Evolutionary conservation across 2,888 invertebrate genomes (phyloP).

Genomic region (Cosmorhoe ocellata): DNA sequence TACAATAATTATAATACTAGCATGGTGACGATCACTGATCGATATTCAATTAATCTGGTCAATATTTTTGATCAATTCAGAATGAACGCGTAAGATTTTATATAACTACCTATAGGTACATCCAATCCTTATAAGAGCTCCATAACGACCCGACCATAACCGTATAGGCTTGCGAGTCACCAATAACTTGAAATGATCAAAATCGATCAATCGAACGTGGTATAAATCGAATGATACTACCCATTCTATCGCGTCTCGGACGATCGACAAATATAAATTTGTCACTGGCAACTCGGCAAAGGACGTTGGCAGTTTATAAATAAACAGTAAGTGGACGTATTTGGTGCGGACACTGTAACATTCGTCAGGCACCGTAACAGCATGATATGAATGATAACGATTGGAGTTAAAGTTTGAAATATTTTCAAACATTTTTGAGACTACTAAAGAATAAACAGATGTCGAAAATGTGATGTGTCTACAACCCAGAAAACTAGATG

Average conservation of each 20-base stretch:
- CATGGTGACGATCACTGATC: constrained; percentile 34
- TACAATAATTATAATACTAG: constrained; percentile 52
- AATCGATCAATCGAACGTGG: constrained; percentile 73
- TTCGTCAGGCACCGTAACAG: constrained; percentile 58
- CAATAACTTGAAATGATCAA: constrained; percentile 69
- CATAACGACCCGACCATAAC: constrained; percentile 31
- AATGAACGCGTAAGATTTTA: constrained; percentile 30
- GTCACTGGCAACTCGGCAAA: constrained; percentile 73
- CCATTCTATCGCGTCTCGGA: constrained; percentile 73
- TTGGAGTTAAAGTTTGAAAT: neutral
- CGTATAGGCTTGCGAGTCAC: constrained; percentile 43
- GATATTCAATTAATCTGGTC: constrained; percentile 34
- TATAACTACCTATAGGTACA: constrained; percentile 30
- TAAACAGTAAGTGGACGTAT: constrained; percentile 77
- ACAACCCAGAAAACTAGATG: no score
- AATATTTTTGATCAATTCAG: constrained; percentile 26
- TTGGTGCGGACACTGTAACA: constrained; percentile 67
- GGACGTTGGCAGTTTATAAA: constrained; percentile 71
- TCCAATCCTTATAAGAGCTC: constrained; percentile 26
- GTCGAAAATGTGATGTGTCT: neutral
- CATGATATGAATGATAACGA: constrained; percentile 60
- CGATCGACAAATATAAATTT: constrained; percentile 81
- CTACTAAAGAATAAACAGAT: no score
- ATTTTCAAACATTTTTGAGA: neutral
- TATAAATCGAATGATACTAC: constrained; percentile 76